phyloP scores from a whole-genome alignment of 92 coral and sea anemone species.

The Zoanthus solanderi region DNA sequence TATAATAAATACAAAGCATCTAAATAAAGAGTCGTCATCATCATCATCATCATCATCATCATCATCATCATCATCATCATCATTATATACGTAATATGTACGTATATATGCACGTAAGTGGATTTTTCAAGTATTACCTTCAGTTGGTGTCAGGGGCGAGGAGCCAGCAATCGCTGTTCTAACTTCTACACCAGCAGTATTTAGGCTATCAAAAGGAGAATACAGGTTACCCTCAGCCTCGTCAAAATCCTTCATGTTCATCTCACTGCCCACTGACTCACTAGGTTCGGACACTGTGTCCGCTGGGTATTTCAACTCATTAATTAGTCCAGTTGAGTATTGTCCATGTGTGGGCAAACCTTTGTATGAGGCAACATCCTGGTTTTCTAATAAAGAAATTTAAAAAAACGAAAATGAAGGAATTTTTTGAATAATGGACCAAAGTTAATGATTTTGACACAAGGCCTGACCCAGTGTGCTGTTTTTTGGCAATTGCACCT shows the following conservation, averaged over 20 bases:
- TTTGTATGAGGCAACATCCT: constrained; percentile 84
- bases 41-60: too few species aligned
- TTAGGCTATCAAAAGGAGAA: neutral
- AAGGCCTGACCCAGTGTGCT: neutral
- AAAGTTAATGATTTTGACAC: neutral
- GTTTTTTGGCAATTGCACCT: neutral
- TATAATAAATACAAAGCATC: too few species aligned
- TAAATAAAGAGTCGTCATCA: too few species aligned
- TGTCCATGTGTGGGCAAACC: constrained; percentile 67
- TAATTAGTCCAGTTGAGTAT: neutral
- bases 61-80: too few species aligned
- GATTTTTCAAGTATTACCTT: neutral
- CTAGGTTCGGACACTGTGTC: constrained; percentile 25
- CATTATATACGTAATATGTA: too few species aligned
- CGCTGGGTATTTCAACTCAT: constrained; percentile 22
- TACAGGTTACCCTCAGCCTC: neutral
- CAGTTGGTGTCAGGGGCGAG: neutral
- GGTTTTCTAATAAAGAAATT: constrained; percentile 67
- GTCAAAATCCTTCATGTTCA: constrained; percentile 24
- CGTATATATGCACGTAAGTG: too few species aligned
- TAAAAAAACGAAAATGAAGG: neutral
- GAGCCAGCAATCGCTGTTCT: constrained; percentile 26
- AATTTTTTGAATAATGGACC: neutral
- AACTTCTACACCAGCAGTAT: constrained; percentile 4
- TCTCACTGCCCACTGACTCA: constrained; percentile 37